Base-by-base conservation (phyloP, 2,113 vertebrate species). In the Bubo blakistoni region DNA sequence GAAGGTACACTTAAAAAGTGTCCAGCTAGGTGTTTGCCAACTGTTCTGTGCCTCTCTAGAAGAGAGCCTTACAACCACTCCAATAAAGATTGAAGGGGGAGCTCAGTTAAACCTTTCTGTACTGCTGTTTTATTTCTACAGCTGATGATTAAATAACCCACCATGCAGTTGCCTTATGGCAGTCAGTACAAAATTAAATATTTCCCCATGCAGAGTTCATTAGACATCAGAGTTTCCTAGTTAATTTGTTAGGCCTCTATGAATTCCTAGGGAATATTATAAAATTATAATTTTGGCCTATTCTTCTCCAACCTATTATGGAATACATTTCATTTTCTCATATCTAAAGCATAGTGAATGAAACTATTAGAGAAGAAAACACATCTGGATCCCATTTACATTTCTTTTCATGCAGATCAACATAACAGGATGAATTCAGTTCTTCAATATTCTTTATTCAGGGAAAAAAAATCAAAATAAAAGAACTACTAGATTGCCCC, bases 161-260 rank as follows among this genome's bases (percentile, higher is more conserved):
- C 95, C 91, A 49, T 94, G 91, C 72, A 96, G 91, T 90, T 96
- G 94, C 92, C 88, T 91, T 88, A 96, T 90, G 90, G 94, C 93
- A 94, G 82, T 93, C 93, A 86, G 88, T 94, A 88, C 77, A 94
- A 83, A 96, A 97, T 97, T 97, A 95, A 97, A 92, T 97, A 94
- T 82, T 95, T 97, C 96, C 82, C 96, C 86, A 83, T 93, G 92
- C 96, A 97, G 97, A 97, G 96, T 97, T 97, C 94, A 97, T 97
- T 97, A 97, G 95, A 87, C 90, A 94, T 91, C 78, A 88, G 85
- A 89, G 76, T 95, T 97, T 97, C 88, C 95, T 84, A 97, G 95
- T 97, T 97, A 97, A 97, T 97, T 97, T 6, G 40, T 97, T 96
- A 97, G 94, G 92, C 74, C 92, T 96, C 94, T 95, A 67, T 90